These are phyloP conservation scores for Aleiodes leptofemur DNA, from an alignment of 2,888 invertebrate species.

Conservation along the genomic window DNA sequence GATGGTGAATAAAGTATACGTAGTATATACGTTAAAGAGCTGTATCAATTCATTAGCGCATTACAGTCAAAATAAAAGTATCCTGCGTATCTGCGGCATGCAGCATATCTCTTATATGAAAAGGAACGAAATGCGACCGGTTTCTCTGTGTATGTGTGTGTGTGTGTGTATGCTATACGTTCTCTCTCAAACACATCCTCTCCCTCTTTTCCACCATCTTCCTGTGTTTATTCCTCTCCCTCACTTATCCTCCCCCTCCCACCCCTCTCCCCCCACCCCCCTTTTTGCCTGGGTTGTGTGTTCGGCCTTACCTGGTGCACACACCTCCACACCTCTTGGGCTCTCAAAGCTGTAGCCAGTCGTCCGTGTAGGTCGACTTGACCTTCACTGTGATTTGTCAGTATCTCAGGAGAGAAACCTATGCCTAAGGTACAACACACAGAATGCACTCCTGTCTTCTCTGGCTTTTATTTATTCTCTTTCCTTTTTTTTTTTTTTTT, in stretches of 20 bases:
- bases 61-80: constrained; percentile 69
- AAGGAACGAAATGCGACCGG: constrained; percentile 63
- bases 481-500: too few relatives aligned
- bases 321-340: constrained; percentile 41
- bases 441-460: constrained; percentile 13
- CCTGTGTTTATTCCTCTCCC: constrained; percentile 46
- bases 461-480: too few relatives aligned
- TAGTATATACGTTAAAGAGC: constrained; percentile 55
- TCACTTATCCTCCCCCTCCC: constrained; percentile 51
- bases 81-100: constrained; percentile 67
- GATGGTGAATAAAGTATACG: constrained; percentile 34
- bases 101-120: constrained; percentile 63
- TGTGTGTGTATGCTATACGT: constrained; percentile 44
- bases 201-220: constrained; percentile 40
- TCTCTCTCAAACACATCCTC: constrained; percentile 52
- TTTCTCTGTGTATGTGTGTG: constrained; percentile 55
- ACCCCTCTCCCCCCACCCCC: constrained; percentile 48
- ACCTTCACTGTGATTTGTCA: constrained; percentile 69
- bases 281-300: constrained; percentile 29
- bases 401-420: constrained; percentile 41
- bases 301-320: constrained; percentile 45
- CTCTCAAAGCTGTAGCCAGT: constrained; percentile 9
- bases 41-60: constrained; percentile 73
- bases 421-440: not conserved
- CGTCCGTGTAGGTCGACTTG: constrained; percentile 49